Evolutionary conservation across 2,113 vertebrate genomes (phyloP).

Genomic region (Uria lomvia): DNA sequence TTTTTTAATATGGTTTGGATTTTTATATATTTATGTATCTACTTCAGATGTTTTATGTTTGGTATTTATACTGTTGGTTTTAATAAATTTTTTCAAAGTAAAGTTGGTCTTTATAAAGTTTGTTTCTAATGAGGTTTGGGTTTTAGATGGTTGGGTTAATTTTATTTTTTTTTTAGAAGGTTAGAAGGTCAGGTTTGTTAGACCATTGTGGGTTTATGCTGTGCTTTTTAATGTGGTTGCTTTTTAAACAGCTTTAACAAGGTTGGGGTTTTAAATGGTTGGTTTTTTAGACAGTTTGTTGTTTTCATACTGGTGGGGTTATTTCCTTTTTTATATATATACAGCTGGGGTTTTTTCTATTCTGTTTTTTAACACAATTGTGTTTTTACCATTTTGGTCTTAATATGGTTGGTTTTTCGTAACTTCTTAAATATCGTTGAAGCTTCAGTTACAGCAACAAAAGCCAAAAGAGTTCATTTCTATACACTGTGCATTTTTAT

Average conservation of each 20-base stretch:
- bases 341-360: background rate
- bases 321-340: background rate
- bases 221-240: background rate
- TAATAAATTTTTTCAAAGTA: background rate
- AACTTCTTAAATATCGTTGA: background rate
- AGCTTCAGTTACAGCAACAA: background rate
- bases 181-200: background rate
- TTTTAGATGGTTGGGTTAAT: background rate
- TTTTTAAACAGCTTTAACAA: background rate
- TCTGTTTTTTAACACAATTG: background rate
- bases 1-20: background rate
- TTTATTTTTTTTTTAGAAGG: background rate
- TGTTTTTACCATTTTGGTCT: background rate
- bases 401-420: background rate
- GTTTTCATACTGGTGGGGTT: background rate
- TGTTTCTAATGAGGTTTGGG: background rate
- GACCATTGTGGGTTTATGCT: background rate
- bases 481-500: background rate
- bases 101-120: background rate
- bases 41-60: background rate
- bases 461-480: background rate
- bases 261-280: background rate
- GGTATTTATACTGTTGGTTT: background rate
- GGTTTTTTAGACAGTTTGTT: background rate
- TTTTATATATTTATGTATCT: background rate